Evolutionary conservation across 2,888 invertebrate species (phyloP), one percentile per base, ranked within the genome.

Genomic region (Archaeoteleia sp.): DNA sequence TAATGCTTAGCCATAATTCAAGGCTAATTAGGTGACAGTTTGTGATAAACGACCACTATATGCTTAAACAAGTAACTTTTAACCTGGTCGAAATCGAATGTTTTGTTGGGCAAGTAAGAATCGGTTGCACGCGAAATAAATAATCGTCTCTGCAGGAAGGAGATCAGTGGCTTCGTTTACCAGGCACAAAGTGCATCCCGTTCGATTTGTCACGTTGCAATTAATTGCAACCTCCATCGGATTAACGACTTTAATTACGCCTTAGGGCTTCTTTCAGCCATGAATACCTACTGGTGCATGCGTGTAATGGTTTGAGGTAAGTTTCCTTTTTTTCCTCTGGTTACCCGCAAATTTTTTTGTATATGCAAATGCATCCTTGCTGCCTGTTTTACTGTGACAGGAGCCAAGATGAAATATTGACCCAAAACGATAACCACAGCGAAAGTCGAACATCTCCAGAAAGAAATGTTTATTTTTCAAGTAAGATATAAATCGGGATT

Each of bases 171-270:
- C 54, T 61, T 54, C 42, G 55, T 55, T 63, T 53, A 49, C 30
- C 48, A 45, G 63, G 65, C 65, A 61, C 65, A 70, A 55, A 55
- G 60, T 63, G 65, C 65, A 65, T 54, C 63, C 55, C 55, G 55
- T 67, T 70, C 74, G 77, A 77, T 77, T 77, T 76, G 77, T 77
- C 77, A 77, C 76, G 76, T 76, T 75, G 73, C 76, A 76, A 77
- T 77, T 77, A 77, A 77, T 77, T 76, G 76, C 75, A 73, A 73
- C 72, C 72, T 72, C 74, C 67, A 73, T 66, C 67, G 74, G 74
- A 77, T 77, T 77, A 77, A 75, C 77, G 74, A 77, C 74, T 75
- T 73, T 71, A 73, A 75, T 73, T 74, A 73, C 70, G 70, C 72
- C 72, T 68, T 58, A 40, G 70, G 67, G 54, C 34, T 40, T 63